phyloP scores from a whole-genome alignment of 2,888 invertebrate genomes.

The Leucophenga montana region DNA sequence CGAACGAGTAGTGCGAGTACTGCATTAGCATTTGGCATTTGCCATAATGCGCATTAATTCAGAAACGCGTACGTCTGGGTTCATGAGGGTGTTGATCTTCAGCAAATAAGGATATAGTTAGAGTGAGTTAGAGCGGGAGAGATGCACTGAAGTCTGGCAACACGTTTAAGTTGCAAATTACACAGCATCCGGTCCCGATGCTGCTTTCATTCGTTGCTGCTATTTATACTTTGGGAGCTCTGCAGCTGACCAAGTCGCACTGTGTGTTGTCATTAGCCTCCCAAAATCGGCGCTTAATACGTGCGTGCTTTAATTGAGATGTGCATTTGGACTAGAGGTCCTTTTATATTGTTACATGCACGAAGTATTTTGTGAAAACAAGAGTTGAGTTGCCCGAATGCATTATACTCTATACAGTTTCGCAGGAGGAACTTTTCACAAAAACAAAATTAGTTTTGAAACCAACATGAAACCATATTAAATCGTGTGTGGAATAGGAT shows the following conservation, averaged over 20 bases:
- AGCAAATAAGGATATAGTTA: slow-evolving; percentile 8
- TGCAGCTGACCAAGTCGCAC: slow-evolving; percentile 2
- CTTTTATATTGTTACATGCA: neutral
- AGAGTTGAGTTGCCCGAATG: too few species aligned
- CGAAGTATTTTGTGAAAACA: too few species aligned
- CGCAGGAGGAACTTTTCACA: too few species aligned
- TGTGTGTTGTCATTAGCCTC: slow-evolving; percentile 3
- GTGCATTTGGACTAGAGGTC: neutral
- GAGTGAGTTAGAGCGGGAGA: too few species aligned
- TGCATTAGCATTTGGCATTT: slow-evolving; percentile 45
- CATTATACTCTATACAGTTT: too few species aligned
- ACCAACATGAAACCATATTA: too few species aligned
- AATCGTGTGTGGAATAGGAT: too few species aligned
- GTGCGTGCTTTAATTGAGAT: slow-evolving; percentile 16
- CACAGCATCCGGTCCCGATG: slow-evolving; percentile 2
- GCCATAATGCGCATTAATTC: slow-evolving; percentile 25
- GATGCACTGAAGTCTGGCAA: slow-evolving; percentile 30
- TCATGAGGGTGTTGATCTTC: neutral
- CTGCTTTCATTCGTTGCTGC: neutral
- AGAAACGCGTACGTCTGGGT: slow-evolving; percentile 23
- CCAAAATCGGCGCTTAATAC: slow-evolving; percentile 7
- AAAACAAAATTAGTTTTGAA: too few species aligned
- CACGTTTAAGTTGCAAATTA: slow-evolving; percentile 60
- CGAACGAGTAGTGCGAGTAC: slow-evolving; percentile 24
- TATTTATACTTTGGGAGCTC: neutral